Evolutionary conservation across 2,888 invertebrate genomes (phyloP), one percentile per base, ranked within the genome.

Genomic region (Opisthograptis luteolata): DNA sequence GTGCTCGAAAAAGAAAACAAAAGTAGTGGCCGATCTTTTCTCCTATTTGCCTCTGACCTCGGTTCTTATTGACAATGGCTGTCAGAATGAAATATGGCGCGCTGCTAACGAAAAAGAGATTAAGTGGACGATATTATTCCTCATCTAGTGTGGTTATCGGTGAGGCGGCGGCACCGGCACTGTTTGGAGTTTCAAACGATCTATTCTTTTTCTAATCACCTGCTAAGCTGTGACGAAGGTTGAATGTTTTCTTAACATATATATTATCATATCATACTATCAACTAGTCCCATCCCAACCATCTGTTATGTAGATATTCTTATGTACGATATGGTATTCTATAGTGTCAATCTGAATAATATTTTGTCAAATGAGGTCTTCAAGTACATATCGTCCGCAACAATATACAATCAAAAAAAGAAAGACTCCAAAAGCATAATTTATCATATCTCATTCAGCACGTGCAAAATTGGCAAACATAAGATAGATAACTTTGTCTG

Each of bases 41-140:
- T 87, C 78, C 81, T 86, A 84, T 87, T 88, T 88, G 88, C 85
- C 84, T 82, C 83, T 86, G 88, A 88, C 88, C 88, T 84, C 87
- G 81, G 81, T 68, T 79, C 75, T 76, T 86, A 87, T 87, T 88
- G 88, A 89, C 90, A 90, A 90, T 88, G 81, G 83, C 87, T 87
- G 87, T 85, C 87, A 83, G 85, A 81, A 89, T 89, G 88, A 90
- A 88, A 87, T 89, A 90, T 88, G 86, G 87, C 77, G 82, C 76
- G 81, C 74, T 80, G 82, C 77, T 84, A 84, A 88, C 82, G 81
- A 83, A 87, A 87, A 83, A 84, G 80, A 87, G 87, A 87, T 89
- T 87, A 85, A 79, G 79, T 80, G 81, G 79, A 83, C 77, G 84
- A 86, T 85, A 86, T 86, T 84, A 81, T 74, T 77, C 69, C 68